These are phyloP conservation scores for Portevinia maculata DNA, from an alignment of 2,888 invertebrate species.

Conservation along the genomic window DNA sequence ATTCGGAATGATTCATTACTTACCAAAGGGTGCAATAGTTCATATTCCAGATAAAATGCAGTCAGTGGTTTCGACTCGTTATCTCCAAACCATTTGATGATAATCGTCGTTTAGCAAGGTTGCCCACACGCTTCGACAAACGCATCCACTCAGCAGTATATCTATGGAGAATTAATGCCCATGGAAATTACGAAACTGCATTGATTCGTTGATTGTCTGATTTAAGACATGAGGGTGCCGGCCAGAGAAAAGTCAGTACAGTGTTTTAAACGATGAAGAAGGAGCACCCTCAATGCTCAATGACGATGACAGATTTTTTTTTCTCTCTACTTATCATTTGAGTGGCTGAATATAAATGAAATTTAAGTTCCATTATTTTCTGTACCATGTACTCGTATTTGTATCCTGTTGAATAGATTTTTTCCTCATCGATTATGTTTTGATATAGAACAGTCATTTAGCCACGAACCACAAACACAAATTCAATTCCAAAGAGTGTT, in stretches of 20 bases:
- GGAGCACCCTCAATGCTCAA: constrained; percentile 43
- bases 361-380: constrained; percentile 58
- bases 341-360: constrained; percentile 73
- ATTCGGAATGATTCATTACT: constrained; percentile 55
- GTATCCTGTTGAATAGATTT: constrained; percentile 65
- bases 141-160: constrained; percentile 19
- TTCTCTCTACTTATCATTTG: constrained; percentile 58
- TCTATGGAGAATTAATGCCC: constrained; percentile 33
- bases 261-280: constrained; percentile 62
- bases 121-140: constrained; percentile 37
- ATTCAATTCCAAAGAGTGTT: constrained; percentile 68
- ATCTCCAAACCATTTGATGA: constrained; percentile 71
- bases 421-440: constrained; percentile 64
- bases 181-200: constrained; percentile 68
- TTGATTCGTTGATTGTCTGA: constrained; percentile 47
- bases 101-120: constrained; percentile 67
- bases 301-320: constrained; percentile 59
- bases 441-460: constrained; percentile 37
- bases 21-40: constrained; percentile 14
- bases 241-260: constrained; percentile 38
- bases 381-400: constrained; percentile 27
- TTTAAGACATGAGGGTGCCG: constrained; percentile 58
- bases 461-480: too few species aligned
- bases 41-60: constrained; percentile 65
- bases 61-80: constrained; percentile 63